Conservation (phyloP, 1,140 invertebrate species). For the Lasioglossum albipes region DNA sequence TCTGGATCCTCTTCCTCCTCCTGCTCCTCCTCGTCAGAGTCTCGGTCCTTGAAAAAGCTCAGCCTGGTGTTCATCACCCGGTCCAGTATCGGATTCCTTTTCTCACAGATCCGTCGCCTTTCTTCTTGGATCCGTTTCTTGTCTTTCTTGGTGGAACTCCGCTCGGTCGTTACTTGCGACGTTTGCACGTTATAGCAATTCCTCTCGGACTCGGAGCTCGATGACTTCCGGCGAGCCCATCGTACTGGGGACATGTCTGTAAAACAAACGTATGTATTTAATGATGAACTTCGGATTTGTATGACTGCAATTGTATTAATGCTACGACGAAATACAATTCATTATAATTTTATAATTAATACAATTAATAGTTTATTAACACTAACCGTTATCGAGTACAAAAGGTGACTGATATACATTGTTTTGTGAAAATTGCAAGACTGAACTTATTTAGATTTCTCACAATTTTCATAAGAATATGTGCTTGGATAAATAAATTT, state of each 20-base stretch:
- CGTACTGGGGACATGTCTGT: conserved; percentile 85
- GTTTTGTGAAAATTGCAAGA: too few relatives aligned
- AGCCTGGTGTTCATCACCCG: conserved; percentile 86
- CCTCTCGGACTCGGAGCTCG: conserved; percentile 84
- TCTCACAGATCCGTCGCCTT: conserved; percentile 82
- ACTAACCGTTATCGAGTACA: too few relatives aligned
- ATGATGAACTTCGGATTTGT: too few relatives aligned
- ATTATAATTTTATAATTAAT: too few relatives aligned
- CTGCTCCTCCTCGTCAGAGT: conserved; percentile 77
- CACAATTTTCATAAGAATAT: too few relatives aligned
- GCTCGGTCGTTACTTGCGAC: conserved; percentile 78
- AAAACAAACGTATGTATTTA: conserved; percentile 56
- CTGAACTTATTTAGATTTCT: too few relatives aligned
- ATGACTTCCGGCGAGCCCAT: conserved; percentile 84
- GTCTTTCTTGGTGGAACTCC: conserved; percentile 74
- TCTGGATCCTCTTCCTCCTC: conserved; percentile 74
- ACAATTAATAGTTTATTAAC: too few relatives aligned
- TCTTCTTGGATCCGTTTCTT: conserved; percentile 76
- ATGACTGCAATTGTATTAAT: too few relatives aligned
- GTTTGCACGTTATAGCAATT: conserved; percentile 84
- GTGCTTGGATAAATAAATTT: too few relatives aligned
- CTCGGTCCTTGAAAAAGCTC: conserved; percentile 83
- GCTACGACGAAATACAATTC: too few relatives aligned
- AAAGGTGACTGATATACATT: too few relatives aligned
- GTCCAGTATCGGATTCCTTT: conserved; percentile 85